Evolutionary conservation across 2,888 invertebrate species (phyloP).

Genomic region (Spialia ferax): DNA sequence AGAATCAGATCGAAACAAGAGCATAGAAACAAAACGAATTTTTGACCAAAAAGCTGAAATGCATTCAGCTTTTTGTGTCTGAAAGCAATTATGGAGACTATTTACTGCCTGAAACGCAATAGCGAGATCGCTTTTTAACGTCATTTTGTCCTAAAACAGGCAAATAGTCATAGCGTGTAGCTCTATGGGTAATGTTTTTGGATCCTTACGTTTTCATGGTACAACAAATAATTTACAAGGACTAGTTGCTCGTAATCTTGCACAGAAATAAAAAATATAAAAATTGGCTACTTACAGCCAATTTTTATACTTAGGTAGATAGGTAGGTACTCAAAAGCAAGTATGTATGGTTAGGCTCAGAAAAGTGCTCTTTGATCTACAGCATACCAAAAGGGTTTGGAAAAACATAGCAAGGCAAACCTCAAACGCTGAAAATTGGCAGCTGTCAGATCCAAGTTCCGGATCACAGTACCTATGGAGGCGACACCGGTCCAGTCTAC

Average conservation of each 20-base stretch:
- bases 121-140: not conserved
- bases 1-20: not conserved
- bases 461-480: slow-evolving; percentile 23
- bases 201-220: no score
- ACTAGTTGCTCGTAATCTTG: no score
- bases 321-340: not conserved
- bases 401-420: not conserved
- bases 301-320: not conserved
- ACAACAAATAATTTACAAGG: no score
- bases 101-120: not conserved
- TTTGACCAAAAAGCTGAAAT: not conserved
- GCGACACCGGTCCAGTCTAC: not conserved
- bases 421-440: not conserved
- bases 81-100: slow-evolving; percentile 13
- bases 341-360: no score
- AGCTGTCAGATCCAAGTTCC: slow-evolving; percentile 1
- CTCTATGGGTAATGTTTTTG: no score
- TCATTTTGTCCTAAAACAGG: not conserved
- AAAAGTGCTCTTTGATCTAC: no score
- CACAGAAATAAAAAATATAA: no score
- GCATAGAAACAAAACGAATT: slow-evolving; percentile 1
- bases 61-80: not conserved
- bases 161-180: not conserved
- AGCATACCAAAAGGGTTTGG: not conserved
- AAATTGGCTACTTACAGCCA: no score